Evolutionary conservation across 2,888 invertebrate genomes (phyloP).

Genomic region (Melanophora roralis): DNA sequence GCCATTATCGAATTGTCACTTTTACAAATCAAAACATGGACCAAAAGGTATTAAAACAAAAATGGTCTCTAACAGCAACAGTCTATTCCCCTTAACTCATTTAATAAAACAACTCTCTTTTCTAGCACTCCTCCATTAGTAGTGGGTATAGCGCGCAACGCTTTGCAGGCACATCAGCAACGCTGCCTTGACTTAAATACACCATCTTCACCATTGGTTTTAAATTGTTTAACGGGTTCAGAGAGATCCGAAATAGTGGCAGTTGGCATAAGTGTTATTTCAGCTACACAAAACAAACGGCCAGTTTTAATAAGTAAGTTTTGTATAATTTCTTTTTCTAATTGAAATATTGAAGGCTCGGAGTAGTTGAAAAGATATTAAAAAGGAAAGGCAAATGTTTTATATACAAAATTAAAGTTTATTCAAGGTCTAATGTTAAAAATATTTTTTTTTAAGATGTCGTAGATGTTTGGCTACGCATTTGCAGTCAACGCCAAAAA

Average conservation of each 20-base stretch:
- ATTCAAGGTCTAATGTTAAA: too few relatives aligned
- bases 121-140: constrained; percentile 73
- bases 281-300: constrained; percentile 74
- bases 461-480: constrained; percentile 77
- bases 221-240: constrained; percentile 76
- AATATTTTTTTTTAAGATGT: constrained; percentile 71
- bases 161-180: constrained; percentile 73
- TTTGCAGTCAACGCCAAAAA: constrained; percentile 76
- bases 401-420: neutral
- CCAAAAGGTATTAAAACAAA: constrained; percentile 72
- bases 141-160: constrained; percentile 75
- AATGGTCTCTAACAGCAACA: neutral
- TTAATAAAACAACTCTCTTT: neutral
- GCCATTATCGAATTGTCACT: constrained; percentile 74
- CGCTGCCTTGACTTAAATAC: constrained; percentile 72
- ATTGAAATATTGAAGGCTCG: too few relatives aligned
- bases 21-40: constrained; percentile 76
- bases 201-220: constrained; percentile 72
- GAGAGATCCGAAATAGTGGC: constrained; percentile 76
- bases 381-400: too few relatives aligned
- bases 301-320: constrained; percentile 75
- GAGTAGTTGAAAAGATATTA: too few relatives aligned
- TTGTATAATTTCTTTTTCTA: too few relatives aligned
- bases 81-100: neutral
- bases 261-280: constrained; percentile 73